Evolutionary conservation across 2,113 vertebrate genomes (phyloP).

Genomic region (Dascyllus trimaculatus): DNA sequence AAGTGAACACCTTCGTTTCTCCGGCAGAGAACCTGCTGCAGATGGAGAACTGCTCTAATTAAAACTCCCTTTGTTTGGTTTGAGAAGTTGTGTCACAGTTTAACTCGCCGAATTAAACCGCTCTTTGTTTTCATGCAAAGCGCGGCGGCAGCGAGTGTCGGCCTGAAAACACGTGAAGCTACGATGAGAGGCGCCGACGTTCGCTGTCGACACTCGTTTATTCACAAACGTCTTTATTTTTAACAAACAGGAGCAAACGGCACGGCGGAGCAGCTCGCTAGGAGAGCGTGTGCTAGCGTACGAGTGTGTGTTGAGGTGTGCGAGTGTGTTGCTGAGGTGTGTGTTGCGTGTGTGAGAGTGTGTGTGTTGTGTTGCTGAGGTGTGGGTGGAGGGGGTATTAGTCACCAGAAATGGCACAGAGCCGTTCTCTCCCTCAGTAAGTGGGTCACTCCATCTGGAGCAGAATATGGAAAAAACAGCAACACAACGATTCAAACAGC

Average conservation of each 20-base stretch:
- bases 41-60: too few species aligned
- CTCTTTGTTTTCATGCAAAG: not conserved
- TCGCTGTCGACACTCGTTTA: slow-evolving; percentile 61
- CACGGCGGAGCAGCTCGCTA: slow-evolving; percentile 11
- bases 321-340: slow-evolving; percentile 17
- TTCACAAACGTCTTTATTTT: slow-evolving; percentile 71
- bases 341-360: too few species aligned
- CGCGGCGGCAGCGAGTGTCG: not conserved
- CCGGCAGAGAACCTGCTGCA: too few species aligned
- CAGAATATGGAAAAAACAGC: slow-evolving; percentile 74
- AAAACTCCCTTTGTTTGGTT: too few species aligned
- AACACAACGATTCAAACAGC: slow-evolving; percentile 64
- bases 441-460: slow-evolving; percentile 79
- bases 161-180: slow-evolving; percentile 36
- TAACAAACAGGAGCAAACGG: slow-evolving; percentile 67
- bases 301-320: too few species aligned
- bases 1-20: too few species aligned
- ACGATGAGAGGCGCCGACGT: slow-evolving; percentile 33
- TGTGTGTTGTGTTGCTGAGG: slow-evolving; percentile 29
- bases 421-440: slow-evolving; percentile 63
- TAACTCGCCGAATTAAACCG: too few species aligned
- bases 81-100: too few species aligned
- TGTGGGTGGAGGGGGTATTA: slow-evolving; percentile 73
- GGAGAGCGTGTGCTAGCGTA: too few species aligned
- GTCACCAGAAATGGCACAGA: slow-evolving; percentile 77